Base-by-base conservation (phyloP, 2,797 vertebrate species). In the Epinephelus malabaricus region DNA sequence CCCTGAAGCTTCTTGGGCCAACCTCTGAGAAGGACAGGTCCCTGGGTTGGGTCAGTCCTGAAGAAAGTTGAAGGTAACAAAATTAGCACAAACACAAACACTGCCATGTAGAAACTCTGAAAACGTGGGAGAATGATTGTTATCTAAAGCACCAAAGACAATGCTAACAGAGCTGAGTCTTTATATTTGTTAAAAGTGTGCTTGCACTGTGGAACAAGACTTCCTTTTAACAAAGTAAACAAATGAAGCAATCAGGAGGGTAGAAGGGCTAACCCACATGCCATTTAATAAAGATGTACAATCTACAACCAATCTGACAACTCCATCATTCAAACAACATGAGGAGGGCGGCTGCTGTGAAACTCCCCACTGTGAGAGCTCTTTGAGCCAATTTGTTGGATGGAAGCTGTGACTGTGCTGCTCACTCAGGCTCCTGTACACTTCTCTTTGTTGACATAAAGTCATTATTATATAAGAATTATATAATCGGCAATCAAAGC, bases 11-110 rank as follows among this genome's bases (percentile, higher is more conserved):
- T 79, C 95, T 92, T 78, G 97, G 92, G 30, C 95, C 95, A 19
- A 97, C 82, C 23, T 99, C 95, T 2, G 97, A 97, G 93, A 99
- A 98, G 30, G 90, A 65, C 85, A 99, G 94, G 68, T 94, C 93
- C 67, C 67, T 95, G 14, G 97, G 97, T n/a, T 96, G 93, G 38
- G 95, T 55, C 1, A 98, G 95, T 76, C 94, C 98, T 99, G 88
- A 69, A 87, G 49, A 54, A 69, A 82, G 78, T 21, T 21, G 55
- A 71, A 78, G 58, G 86, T 1, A 49, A n/a, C 2, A 11, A 45
- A 23, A 50, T 34, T 40, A 59, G 62, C 15, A 17, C 4, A 17
- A 17, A 6, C 13, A 23, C 19, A 59, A 21, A 10, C 5, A 14
- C 12, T 21, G 54, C 25, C 34, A 40, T 25, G 50, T 25, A 21